A percentile compares a stretch with the other conserved stretches of the same genome.
These are phyloP conservation scores for Lasioglossum baleicum DNA, from an alignment of 1,140 invertebrate genomes.

Conservation along the genomic window DNA sequence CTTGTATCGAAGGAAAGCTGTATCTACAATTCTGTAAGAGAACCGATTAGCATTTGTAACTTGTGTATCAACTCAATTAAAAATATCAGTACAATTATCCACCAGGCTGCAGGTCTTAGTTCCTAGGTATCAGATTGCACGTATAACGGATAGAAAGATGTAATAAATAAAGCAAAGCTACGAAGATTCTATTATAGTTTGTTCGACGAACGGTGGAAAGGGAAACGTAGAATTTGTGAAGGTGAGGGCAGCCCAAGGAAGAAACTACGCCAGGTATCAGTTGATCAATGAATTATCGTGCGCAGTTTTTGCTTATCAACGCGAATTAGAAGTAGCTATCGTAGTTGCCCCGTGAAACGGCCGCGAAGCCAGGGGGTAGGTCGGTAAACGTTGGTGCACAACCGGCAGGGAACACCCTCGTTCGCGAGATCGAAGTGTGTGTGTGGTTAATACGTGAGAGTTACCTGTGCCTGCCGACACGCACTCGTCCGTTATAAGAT, in stretches of 20 bases:
- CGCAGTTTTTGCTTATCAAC: conserved; percentile 45
- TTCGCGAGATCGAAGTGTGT: conserved; percentile 29
- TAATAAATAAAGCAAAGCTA: background rate
- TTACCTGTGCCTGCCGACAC: conserved; percentile 64
- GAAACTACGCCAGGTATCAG: conserved; percentile 28
- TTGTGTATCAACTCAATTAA: too few species aligned
- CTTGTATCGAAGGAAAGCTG: too few species aligned
- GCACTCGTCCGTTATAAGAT: conserved; percentile 69
- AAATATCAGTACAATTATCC: too few species aligned
- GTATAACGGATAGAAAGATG: too few species aligned
- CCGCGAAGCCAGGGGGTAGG: conserved; percentile 16
- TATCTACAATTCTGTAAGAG: too few species aligned
- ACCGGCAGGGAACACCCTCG: conserved; percentile 33
- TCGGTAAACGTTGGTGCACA: conserved; percentile 22
- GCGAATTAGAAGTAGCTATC: conserved; percentile 46
- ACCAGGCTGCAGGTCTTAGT: too few species aligned
- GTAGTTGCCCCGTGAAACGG: background rate
- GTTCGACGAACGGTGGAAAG: background rate
- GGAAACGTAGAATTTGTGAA: background rate
- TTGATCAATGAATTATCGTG: conserved; percentile 45
- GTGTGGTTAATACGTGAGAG: conserved; percentile 42
- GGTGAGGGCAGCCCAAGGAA: background rate
- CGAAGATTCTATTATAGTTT: background rate
- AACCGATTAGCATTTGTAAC: too few species aligned
- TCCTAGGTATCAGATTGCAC: too few species aligned